Base-by-base conservation (phyloP, 2,888 invertebrate genomes). In the Branchipolynoe longqiensis region DNA sequence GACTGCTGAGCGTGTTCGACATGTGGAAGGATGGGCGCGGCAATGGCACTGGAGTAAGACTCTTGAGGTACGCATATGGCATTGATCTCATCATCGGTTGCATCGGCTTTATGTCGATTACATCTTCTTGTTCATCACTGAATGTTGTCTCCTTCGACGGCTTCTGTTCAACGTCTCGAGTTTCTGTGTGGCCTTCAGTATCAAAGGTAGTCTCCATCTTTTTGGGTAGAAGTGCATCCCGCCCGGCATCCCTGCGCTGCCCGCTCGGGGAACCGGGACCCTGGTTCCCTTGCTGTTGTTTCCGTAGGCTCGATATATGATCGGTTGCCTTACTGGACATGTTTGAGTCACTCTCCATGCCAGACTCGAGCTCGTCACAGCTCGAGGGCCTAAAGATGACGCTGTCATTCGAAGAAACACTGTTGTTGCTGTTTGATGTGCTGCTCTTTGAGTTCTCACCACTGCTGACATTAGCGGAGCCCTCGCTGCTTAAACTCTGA, bases 41-140 rank as follows among this genome's bases (percentile, higher is more conserved):
- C 83, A 87, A 84, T 74, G 90, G 56, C 0, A 87, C 86, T 8
- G 86, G 85, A 8, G 89, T 86, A 40, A 90, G 56, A 28, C 88
- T 88, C 1, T 90, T 88, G 18, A 91, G 87, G 83, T 90, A 90
- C 18, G 88, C 88, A 85, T 91, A 92, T 25, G 92, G 93, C 0
- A 92, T 90, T 0, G 93, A 90, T 28, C 94, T 88, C 78, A 93
- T 91, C 31, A 98, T 94, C 0, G 98, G 98, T 89, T 97, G 96
- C 98, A 98, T 98, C 0, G 98, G 98, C 93, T 98, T 95, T 22
- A 97, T 96, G 90, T 96, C 96, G 91, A 96, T 95, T 1, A 95
- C 94, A 82, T 96, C 96, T 88, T 96, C 96, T 36, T 92, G 90
- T 87, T 93, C 93, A 81, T 92, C 93, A 73, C 91, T 90, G 82